Base-by-base conservation (phyloP, 2,113 vertebrate species). In the Thamnophis sirtalis region DNA sequence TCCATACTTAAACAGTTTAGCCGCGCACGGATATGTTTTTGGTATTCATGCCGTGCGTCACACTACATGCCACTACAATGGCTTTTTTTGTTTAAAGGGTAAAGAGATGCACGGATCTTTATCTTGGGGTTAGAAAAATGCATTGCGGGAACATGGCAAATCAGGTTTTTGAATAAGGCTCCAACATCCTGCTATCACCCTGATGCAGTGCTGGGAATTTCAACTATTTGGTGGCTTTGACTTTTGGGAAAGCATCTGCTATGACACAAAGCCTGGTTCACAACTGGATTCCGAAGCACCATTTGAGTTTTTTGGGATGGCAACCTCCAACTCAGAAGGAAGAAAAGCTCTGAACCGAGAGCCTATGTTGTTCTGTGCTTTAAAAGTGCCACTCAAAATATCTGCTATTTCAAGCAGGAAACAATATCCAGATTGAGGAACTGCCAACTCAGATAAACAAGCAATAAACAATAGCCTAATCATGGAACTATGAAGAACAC, bases 1-100 rank as follows among this genome's bases (percentile, higher is more conserved):
- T 97, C 97, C 97, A 98, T 97, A 98, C 98, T 98, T 97, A 98
- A 98, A 97, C 97, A 97, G 97, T 97, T 97, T 96, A 97, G 97
- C 96, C 93, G 97, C 94, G 97, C 96, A 96, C 96, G 97, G 96
- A 93, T 95, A 91, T 97, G 97, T 95, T 97, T 80, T 97, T 97
- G 97, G 98, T 98, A 98, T 98, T 98, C 98, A 96, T 95, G 91
- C 96, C 95, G 94, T 96, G 97, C 93, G 96, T 95, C 93, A 91
- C 95, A 94, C 96, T 96, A 97, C 98, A 97, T 97, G 96, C 97
- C 97, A 97, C 96, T 97, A 97, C 97, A 97, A 97, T 97, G 97
- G 97, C 97, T 97, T 97, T 97, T 98, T 68, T 98, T 97, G 97
- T 98, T 98, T 98, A 97, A 97, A 97, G 97, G 97, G 97, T 97